Evolutionary conservation across 2,888 invertebrate genomes (phyloP).

Genomic region (Eilema griseolum): DNA sequence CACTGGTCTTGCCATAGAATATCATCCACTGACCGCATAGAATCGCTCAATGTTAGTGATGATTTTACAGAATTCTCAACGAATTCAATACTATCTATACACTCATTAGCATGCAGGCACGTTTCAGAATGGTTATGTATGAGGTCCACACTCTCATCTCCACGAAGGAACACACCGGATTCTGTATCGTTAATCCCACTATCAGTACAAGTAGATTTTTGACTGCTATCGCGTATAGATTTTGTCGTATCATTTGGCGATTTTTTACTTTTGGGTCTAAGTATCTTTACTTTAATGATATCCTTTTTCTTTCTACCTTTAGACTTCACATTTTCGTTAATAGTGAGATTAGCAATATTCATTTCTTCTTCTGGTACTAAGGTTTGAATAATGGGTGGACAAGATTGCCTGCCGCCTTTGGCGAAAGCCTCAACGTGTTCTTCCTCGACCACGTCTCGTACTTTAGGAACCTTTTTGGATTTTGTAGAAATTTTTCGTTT

Average conservation of each 20-base stretch:
- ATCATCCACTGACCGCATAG: slow-evolving; percentile 43
- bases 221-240: slow-evolving; percentile 36
- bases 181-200: slow-evolving; percentile 71
- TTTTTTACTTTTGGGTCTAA: slow-evolving; percentile 63
- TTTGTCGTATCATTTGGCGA: slow-evolving; percentile 34
- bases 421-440: slow-evolving; percentile 69
- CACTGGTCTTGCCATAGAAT: slow-evolving; percentile 29
- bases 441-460: slow-evolving; percentile 66
- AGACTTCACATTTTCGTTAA: slow-evolving; percentile 36
- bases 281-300: slow-evolving; percentile 79
- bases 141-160: slow-evolving; percentile 69
- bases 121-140: slow-evolving; percentile 83
- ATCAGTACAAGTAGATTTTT: slow-evolving; percentile 59
- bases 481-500: slow-evolving; percentile 59
- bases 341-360: slow-evolving; percentile 30
- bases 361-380: slow-evolving; percentile 44
- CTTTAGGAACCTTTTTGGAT: slow-evolving; percentile 47
- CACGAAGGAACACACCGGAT: slow-evolving; percentile 57
- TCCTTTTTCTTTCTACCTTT: slow-evolving; percentile 70
- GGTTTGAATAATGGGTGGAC: slow-evolving; percentile 64
- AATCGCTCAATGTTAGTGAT: slow-evolving; percentile 64
- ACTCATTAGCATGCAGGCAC: slow-evolving; percentile 74
- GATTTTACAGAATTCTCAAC: slow-evolving; percentile 62
- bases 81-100: slow-evolving; percentile 71
- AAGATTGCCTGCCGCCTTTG: slow-evolving; percentile 64